These are phyloP conservation scores for Alloplasta piceator DNA, from an alignment of 2,888 invertebrate genomes.

Conservation along the genomic window DNA sequence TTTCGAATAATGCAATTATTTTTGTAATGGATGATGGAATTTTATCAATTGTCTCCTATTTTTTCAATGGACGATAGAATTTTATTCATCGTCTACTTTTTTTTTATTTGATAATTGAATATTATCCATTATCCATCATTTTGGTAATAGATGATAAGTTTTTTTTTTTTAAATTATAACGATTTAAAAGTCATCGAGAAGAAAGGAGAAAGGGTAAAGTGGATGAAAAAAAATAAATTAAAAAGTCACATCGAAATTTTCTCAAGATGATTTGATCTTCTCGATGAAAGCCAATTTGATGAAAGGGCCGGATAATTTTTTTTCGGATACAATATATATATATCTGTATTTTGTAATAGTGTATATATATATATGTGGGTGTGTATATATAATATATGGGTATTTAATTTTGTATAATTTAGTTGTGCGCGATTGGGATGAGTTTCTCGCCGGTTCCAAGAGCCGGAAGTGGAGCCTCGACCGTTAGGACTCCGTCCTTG, in stretches of 20 bases:
- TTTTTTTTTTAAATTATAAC: neutral
- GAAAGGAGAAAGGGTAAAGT: conserved; percentile 5
- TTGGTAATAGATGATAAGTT: no score
- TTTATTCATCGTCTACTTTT: no score
- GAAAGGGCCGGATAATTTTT: conserved; percentile 48
- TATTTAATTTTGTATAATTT: conserved; percentile 72
- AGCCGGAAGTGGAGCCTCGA: conserved; percentile 97
- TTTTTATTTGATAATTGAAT: no score
- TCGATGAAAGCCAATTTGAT: conserved; percentile 37
- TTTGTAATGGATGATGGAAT: no score
- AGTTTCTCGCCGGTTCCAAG: conserved; percentile 91
- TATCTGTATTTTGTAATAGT: conserved; percentile 49
- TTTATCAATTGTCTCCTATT: no score
- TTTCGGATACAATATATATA: conserved; percentile 50
- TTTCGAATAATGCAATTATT: no score
- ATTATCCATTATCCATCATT: no score
- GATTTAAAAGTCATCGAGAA: conserved; percentile 2
- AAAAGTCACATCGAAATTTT: conserved; percentile 10
- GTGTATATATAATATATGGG: conserved; percentile 32
- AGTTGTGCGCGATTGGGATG: conserved; percentile 91
- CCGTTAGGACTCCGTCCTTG: conserved; percentile 97
- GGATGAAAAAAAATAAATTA: conserved; percentile 17
- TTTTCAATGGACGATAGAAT: no score
- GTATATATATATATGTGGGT: conserved; percentile 20
- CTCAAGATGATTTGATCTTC: conserved; percentile 30